Evolutionary conservation across 2,888 invertebrate genomes (phyloP), one percentile per base, ranked within the genome.

Genomic region (Pecten maximus): DNA sequence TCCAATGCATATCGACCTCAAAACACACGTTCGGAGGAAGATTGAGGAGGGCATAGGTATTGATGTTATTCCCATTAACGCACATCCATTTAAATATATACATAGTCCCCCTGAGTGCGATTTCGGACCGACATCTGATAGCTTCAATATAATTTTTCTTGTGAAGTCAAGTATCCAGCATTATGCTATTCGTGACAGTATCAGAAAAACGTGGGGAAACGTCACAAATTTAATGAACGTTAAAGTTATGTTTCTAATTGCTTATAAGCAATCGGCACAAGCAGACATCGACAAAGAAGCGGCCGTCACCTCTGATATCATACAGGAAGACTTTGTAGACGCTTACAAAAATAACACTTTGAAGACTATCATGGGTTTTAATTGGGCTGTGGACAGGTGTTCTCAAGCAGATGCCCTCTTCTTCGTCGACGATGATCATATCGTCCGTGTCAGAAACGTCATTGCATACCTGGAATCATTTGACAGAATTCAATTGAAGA

Each of bases 301-400:
- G 8, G 16, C 35, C 10, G 12, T 19, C 4, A 35, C 12, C 10
- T 74, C 74, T 12, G 74, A 74, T 28, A 74, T 74, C 74, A 74
- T 74, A 10, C 74, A 74, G 15, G 74, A 74, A 15, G 15, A 74
- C 6, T 74, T 74, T 10, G 35, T 28, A 12, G 74, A 74, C 6
- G 74, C 74, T 28, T 74, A 74, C 10, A 74, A 74, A 74, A 74
- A 74, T 74, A 74, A 74, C 74, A 74, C 74, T 28, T 74, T 74
- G 16, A 74, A 74, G 35, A 74, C 74, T 28, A 74, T 74, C 15
- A 74, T 74, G 74, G 74, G 74, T 3, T 74, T 74, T 12, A 74
- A 74, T 35, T 74, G 74, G 74, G 35, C 74, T 12, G 74, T 74
- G 6, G 74, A 74, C 0, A 74, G 6, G 16, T 74, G 74, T 74